Evolutionary conservation across 2,888 invertebrate genomes (phyloP).

Genomic region (Dolichopus griseipennis): DNA sequence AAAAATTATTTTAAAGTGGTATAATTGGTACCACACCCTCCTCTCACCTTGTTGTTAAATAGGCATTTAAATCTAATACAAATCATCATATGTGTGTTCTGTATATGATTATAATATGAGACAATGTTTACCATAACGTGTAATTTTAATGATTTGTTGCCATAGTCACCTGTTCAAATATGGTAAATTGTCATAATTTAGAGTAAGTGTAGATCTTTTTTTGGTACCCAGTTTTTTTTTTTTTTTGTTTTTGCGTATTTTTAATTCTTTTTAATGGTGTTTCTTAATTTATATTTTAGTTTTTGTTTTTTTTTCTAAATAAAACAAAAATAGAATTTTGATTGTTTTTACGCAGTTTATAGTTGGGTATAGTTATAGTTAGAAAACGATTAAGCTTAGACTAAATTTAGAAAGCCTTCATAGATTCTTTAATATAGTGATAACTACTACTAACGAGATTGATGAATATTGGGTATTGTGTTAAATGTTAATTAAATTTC

Average conservation of each 20-base stretch:
- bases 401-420: background rate
- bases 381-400: no score
- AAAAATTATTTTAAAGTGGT: no score
- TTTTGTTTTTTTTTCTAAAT: no score
- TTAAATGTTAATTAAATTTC: no score
- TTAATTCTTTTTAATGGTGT: no score
- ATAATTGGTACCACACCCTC: background rate
- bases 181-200: conserved; percentile 6
- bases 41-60: background rate
- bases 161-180: background rate
- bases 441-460: background rate
- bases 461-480: no score
- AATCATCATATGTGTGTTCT: no score
- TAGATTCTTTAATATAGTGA: background rate
- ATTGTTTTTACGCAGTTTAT: background rate
- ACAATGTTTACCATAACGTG: no score
- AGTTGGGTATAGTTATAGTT: no score
- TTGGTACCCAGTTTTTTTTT: background rate
- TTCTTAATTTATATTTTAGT: no score
- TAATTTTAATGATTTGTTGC: background rate
- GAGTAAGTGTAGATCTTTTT: conserved; percentile 3
- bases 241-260: background rate
- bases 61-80: no score
- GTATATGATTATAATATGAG: no score
- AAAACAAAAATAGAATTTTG: background rate